Conservation (phyloP, 92 coral and sea anemone genomes). For the Umimayanthus kanabou region DNA sequence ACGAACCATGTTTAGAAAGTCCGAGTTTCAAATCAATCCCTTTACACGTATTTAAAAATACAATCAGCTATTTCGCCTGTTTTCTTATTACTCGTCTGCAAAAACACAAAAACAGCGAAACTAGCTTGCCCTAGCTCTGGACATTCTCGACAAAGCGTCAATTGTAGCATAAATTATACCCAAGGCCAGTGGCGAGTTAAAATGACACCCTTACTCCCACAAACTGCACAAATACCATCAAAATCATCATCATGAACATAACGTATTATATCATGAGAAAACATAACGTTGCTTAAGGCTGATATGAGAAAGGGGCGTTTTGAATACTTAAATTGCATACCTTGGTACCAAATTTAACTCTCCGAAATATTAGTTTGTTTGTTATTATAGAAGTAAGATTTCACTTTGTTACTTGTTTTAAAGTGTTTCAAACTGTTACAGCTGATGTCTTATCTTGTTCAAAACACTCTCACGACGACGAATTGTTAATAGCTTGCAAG, state of each 20-base stretch:
- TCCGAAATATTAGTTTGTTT: not conserved
- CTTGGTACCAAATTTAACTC: not conserved
- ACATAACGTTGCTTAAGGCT: not conserved
- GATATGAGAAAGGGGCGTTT: not conserved
- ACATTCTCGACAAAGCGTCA: no score
- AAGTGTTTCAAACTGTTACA: not conserved
- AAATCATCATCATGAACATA: not conserved
- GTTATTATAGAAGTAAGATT: not conserved
- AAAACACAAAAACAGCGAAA: not conserved
- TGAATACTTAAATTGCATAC: not conserved
- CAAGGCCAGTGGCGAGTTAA: no score
- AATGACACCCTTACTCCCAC: not conserved
- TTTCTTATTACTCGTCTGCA: no score
- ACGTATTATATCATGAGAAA: not conserved
- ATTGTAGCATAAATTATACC: no score
- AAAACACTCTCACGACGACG: not conserved
- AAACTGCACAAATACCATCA: not conserved
- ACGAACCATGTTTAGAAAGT: not conserved
- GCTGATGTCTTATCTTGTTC: not conserved
- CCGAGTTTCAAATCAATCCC: not conserved
- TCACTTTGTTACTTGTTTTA: not conserved
- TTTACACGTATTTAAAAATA: no score
- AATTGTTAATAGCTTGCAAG: not conserved
- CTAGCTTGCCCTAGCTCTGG: not conserved
- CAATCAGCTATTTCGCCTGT: no score